phyloP scores from a whole-genome alignment of 2,113 vertebrate genomes.

The Poicephalus meyeri region DNA sequence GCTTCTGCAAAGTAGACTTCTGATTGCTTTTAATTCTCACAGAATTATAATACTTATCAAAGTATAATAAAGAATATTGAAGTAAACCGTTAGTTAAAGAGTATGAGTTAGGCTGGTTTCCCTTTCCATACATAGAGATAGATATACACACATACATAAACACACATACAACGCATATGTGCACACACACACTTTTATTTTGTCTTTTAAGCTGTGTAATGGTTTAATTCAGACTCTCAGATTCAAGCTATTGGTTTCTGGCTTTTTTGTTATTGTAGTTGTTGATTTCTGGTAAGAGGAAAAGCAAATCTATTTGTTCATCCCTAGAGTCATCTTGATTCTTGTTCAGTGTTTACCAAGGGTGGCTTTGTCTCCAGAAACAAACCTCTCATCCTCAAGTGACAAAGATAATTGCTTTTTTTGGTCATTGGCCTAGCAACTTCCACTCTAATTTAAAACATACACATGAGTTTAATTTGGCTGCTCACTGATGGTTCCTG shows the following conservation, averaged over 20 bases:
- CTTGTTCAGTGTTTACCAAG: background rate
- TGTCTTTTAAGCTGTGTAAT: background rate
- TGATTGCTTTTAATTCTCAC: conserved; percentile 64
- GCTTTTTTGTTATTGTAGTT: background rate
- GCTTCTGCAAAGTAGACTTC: conserved; percentile 61
- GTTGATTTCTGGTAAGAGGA: background rate
- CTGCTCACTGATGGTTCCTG: background rate
- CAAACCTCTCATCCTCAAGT: conserved; percentile 1
- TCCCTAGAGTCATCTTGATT: background rate
- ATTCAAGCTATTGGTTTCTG: background rate
- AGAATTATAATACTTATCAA: conserved; percentile 44
- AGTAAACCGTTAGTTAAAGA: conserved; percentile 21
- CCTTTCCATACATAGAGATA: conserved; percentile 3
- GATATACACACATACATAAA: background rate
- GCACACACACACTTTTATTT: background rate
- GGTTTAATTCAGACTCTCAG: background rate
- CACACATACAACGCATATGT: background rate
- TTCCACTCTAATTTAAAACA: conserved; percentile 12
- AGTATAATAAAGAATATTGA: conserved; percentile 40
- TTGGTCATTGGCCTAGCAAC: conserved; percentile 18
- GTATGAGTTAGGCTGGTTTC: background rate
- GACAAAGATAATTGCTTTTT: conserved; percentile 28
- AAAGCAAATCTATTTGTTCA: background rate
- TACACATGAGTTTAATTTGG: background rate
- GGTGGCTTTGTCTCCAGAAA: background rate